Evolutionary conservation across 2,888 invertebrate species (phyloP), one percentile per base, ranked within the genome.

Genomic region (Spodoptera littoralis): DNA sequence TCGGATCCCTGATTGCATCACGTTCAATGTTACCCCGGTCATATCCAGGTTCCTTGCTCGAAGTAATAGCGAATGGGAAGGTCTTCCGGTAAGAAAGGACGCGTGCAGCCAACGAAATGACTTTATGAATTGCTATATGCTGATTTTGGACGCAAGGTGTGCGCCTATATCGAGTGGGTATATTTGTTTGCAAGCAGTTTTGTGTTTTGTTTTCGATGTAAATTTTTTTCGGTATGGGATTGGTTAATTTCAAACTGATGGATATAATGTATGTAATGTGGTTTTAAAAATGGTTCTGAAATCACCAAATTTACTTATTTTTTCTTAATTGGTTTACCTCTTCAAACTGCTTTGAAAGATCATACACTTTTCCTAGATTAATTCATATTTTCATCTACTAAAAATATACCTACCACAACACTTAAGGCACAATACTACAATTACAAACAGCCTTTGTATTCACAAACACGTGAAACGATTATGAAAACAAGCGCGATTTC

Each of bases 401-500:
- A 46, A 69, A 59, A 51, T 48, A 36, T 42, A 51, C 9, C 36
- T 13, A 11, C 24, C 27, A 27, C 27, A 27, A 27, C 27, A 27
- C 27, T 27, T 36, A 8, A 36, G 6, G 1, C 30, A 36, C 9
- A 36, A 36, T 8, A 36, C 9, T 42, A 55, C n/a, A 69, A 64
- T 60, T 24, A 27, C 54, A 51, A 24, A 59, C 68, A 51, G 54
- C 12, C 13, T 30, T 22, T 11, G 65, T 70, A 69, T 76, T 64
- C 50, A 51, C 73, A 67, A 58, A 65, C 70, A 77, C 81, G 79
- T 84, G 72, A 79, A 69, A 74, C 70, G 76, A 79, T 81, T 79
- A 83, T 76, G 77, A 74, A 74, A 70, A 66, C 70, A 51, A 80
- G 76, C 70, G 79, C 73, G 81, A 79, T 82, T 84, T 82, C 81